Evolutionary conservation across 2,888 invertebrate species (phyloP).

Genomic region (Apamea sordens): DNA sequence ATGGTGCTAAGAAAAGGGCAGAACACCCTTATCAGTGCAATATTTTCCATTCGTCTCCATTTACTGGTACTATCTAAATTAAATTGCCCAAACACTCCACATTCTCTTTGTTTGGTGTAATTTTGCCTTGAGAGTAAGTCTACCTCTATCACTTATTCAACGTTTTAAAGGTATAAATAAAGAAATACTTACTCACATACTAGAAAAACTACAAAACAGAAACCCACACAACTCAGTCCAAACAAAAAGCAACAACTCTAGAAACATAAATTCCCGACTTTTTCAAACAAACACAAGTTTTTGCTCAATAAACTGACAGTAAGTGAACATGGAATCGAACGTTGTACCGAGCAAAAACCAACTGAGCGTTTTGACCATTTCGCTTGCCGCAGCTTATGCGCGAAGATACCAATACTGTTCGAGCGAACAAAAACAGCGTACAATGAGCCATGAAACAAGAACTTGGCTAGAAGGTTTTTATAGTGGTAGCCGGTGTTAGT

Average conservation of each 20-base stretch:
- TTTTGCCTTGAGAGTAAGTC: neutral
- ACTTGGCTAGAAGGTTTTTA: conserved; percentile 14
- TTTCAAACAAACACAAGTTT: conserved; percentile 66
- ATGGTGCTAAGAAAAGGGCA: too few species aligned
- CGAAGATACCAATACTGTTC: conserved; percentile 59
- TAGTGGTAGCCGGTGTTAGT: neutral
- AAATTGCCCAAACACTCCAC: too few species aligned
- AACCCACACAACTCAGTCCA: neutral
- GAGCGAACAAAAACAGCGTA: conserved; percentile 58
- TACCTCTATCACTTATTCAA: neutral
- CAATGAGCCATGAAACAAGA: conserved; percentile 57
- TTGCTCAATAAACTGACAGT: conserved; percentile 70
- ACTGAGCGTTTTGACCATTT: conserved; percentile 58
- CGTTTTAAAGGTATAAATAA: neutral
- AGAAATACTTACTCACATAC: neutral
- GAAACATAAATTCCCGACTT: conserved; percentile 59
- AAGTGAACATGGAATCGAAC: conserved; percentile 70
- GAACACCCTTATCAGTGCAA: neutral
- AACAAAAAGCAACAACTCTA: conserved; percentile 56
- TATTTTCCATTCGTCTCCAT: neutral
- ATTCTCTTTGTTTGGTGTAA: too few species aligned
- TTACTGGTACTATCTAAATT: neutral
- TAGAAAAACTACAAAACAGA: conserved; percentile 29
- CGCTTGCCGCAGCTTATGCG: conserved; percentile 61
- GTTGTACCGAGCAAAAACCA: conserved; percentile 69